phyloP scores from a whole-genome alignment of 2,797 vertebrate species.

The Syngnathus acus region DNA sequence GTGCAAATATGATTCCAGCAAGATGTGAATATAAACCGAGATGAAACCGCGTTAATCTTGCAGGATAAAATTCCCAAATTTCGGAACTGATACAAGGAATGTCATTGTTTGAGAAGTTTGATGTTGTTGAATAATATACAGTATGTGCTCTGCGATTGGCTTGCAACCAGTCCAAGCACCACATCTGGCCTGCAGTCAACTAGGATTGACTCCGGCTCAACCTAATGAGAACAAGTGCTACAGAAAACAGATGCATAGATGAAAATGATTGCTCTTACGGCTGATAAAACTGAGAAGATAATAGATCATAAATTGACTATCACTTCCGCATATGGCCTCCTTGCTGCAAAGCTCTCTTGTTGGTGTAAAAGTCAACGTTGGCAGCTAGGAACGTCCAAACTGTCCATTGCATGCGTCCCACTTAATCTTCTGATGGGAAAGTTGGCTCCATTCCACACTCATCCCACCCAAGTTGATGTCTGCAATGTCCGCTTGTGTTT shows the following conservation, averaged over 20 bases:
- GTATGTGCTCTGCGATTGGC: background rate
- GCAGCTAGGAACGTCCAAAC: slow-evolving; percentile 28
- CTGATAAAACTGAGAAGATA: background rate
- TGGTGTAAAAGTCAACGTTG: slow-evolving; percentile 12
- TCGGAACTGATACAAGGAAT: too few relatives aligned
- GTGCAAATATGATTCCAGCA: too few relatives aligned
- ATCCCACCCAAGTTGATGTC: slow-evolving; percentile 19
- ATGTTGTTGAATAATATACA: too few relatives aligned
- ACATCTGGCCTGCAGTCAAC: background rate
- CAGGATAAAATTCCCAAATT: too few relatives aligned
- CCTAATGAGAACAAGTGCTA: background rate
- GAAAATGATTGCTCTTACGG: background rate
- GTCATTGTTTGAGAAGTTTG: too few relatives aligned
- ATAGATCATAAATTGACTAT: background rate
- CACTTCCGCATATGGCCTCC: slow-evolving; percentile 4
- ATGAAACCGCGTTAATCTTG: too few relatives aligned
- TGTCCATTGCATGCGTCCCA: slow-evolving; percentile 26
- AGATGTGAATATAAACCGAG: too few relatives aligned
- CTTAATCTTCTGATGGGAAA: slow-evolving; percentile 49
- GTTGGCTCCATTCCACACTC: slow-evolving; percentile 41
- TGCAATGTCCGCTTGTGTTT: slow-evolving; percentile 3
- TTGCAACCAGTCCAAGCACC: background rate
- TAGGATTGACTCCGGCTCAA: background rate
- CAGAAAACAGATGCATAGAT: background rate
- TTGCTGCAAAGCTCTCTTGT: slow-evolving; percentile 2